Conservation (phyloP, 92 coral and sea anemone genomes). For the Porites evermanni region DNA sequence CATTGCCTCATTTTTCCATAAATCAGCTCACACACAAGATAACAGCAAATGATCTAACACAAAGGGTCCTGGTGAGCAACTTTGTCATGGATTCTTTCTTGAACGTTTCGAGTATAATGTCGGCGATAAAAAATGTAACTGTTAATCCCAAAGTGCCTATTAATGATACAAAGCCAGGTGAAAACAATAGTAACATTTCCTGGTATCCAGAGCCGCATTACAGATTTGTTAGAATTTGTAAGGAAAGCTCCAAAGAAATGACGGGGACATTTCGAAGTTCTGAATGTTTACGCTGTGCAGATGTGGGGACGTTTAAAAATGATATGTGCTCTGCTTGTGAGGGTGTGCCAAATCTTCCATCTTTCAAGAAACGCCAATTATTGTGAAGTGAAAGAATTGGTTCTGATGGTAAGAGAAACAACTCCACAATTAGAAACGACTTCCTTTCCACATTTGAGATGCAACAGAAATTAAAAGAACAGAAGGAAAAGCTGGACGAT, state of each 20-base stretch:
- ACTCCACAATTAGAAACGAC: slow-evolving; percentile 5
- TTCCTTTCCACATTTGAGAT: background rate
- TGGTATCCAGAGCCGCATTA: slow-evolving; percentile 54
- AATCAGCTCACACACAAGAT: background rate
- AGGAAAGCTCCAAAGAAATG: slow-evolving; percentile 16
- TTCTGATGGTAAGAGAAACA: background rate
- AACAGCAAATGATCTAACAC: slow-evolving; percentile 11
- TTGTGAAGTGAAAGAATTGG: slow-evolving; percentile 6
- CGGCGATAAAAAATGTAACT: background rate
- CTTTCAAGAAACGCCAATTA: slow-evolving; percentile 51
- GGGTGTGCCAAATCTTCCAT: slow-evolving; percentile 37
- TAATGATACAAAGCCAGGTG: slow-evolving; percentile 36
- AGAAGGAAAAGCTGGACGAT: slow-evolving; percentile 11
- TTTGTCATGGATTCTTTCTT: slow-evolving; percentile 38
- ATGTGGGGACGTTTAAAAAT: slow-evolving; percentile 38
- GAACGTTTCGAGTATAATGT: background rate
- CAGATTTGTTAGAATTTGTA: slow-evolving; percentile 1
- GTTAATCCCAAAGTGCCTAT: slow-evolving; percentile 31
- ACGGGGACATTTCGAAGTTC: slow-evolving; percentile 19
- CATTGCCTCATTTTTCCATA: slow-evolving; percentile 27
- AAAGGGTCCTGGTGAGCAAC: slow-evolving; percentile 34
- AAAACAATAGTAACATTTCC: slow-evolving; percentile 32
- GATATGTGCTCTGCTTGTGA: slow-evolving; percentile 51
- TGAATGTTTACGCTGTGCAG: slow-evolving; percentile 20
- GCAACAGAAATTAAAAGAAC: slow-evolving; percentile 5